These are phyloP conservation scores for Silurus asotus DNA, from an alignment of 2,113 vertebrate genomes.

Conservation along the genomic window DNA sequence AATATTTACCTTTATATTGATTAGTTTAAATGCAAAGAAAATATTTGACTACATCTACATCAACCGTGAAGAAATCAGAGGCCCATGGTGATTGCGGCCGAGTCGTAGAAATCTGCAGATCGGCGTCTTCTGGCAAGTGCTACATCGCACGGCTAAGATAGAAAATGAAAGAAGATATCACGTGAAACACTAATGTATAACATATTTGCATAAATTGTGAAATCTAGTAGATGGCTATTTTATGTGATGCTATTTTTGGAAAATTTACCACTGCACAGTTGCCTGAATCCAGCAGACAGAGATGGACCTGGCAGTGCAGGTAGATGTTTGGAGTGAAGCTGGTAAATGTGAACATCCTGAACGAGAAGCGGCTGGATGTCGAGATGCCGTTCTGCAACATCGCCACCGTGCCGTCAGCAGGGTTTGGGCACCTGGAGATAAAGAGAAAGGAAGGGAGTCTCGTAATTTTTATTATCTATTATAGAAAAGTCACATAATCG, in stretches of 20 bases:
- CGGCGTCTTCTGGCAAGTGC: neutral
- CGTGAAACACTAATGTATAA: neutral
- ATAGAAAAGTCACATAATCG: neutral
- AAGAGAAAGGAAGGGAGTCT: neutral
- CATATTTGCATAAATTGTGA: neutral
- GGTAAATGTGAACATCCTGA: conserved; percentile 54
- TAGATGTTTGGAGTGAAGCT: conserved; percentile 30
- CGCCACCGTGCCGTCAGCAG: conserved; percentile 37
- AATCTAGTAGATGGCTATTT: no score
- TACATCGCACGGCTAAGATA: neutral
- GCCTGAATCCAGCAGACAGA: conserved; percentile 43
- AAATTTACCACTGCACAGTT: conserved; percentile 47
- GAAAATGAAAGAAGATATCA: neutral
- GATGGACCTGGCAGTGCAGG: conserved; percentile 57
- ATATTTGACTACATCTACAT: no score
- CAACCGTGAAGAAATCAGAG: neutral
- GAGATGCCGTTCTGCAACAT: conserved; percentile 44
- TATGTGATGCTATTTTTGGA: neutral
- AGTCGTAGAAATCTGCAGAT: conserved; percentile 27
- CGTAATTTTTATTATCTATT: no score
- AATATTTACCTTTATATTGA: no score
- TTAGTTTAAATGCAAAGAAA: no score
- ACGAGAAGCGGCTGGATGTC: conserved; percentile 53
- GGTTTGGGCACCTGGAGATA: conserved; percentile 54
- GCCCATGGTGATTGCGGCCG: neutral